Evolutionary conservation across 2,797 vertebrate species (phyloP), one percentile per base, ranked within the genome.

Genomic region (Chloroceryle amazona): DNA sequence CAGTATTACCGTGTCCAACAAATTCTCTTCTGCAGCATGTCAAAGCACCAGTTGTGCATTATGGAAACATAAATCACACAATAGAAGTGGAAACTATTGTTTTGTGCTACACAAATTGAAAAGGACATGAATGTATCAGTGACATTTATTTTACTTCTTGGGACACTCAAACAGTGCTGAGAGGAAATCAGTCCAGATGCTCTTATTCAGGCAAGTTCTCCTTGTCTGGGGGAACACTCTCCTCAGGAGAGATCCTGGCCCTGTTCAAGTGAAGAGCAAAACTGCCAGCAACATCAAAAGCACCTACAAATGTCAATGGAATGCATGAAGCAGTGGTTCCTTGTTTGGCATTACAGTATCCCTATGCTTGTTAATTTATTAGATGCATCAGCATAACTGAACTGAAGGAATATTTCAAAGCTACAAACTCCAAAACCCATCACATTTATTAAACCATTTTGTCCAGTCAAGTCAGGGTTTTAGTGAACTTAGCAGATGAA

Each of bases 1-100:
- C 67, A 57, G 68, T 93, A 81, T 87, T 94, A 95, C 89, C 41
- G 3, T 95, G 92, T 95, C 96, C 93, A 96, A 93, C 79, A 86
- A 94, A 95, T 96, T 97, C 94, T 96, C 74, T 92, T 96, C 80
- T 85, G 88, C 92, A 75, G 94, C 90, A 83, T 94, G 86, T 96
- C 83, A 87, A 91, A 89, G 94, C 76, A 94, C 76, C 67, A 79
- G 58, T 93, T 96, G 88, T 95, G 89, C 89, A 89, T 96, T 97
- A 95, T 83, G 71, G 81, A 82, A 97, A 93, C 87, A 93, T 41
- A 94, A 97, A 94, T 96, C 86, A 96, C 78, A 96, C 83, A 89
- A 94, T 44, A 79, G 62, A 90, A 91, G 71, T 85, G 31, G 82
- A 91, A 93, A 72, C 71, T 67, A 91, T 90, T 93, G 93, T 91